These are phyloP conservation scores for Rotaria magnacalcarata DNA, from an alignment of 2,888 invertebrate species.

Conservation along the genomic window DNA sequence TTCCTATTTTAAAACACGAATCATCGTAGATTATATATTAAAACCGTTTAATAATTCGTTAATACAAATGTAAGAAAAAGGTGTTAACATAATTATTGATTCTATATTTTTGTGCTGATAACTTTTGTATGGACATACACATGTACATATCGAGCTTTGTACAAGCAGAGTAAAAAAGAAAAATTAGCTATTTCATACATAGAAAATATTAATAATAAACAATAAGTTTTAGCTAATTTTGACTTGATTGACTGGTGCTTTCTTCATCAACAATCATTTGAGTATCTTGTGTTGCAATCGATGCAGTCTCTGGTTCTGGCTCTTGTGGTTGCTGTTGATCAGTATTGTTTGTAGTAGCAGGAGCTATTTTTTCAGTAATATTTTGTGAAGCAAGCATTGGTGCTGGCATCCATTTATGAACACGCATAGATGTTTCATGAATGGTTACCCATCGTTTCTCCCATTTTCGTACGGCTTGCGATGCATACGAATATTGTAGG, in stretches of 20 bases:
- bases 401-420: constrained; percentile 24
- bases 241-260: background rate
- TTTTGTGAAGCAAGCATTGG: background rate
- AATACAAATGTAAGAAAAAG: too few relatives aligned
- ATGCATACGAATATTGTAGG: background rate
- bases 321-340: background rate
- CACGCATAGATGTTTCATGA: constrained; percentile 18
- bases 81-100: too few relatives aligned
- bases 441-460: constrained; percentile 14
- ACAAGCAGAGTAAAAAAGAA: too few relatives aligned
- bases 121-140: too few relatives aligned
- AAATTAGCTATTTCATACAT: too few relatives aligned
- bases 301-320: background rate
- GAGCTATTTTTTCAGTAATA: background rate
- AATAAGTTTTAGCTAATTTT: background rate
- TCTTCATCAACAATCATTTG: constrained; percentile 1
- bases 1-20: too few relatives aligned
- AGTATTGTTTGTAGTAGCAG: background rate
- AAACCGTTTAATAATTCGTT: too few relatives aligned
- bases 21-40: too few relatives aligned
- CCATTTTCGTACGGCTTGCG: background rate
- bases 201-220: background rate
- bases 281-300: background rate
- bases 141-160: too few relatives aligned
- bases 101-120: too few relatives aligned